Percentiles rank a stretch among this genome's conserved stretches.
These are phyloP conservation scores for Bufo gargarizans DNA, from an alignment of 2,113 vertebrate genomes.

Conservation along the genomic window DNA sequence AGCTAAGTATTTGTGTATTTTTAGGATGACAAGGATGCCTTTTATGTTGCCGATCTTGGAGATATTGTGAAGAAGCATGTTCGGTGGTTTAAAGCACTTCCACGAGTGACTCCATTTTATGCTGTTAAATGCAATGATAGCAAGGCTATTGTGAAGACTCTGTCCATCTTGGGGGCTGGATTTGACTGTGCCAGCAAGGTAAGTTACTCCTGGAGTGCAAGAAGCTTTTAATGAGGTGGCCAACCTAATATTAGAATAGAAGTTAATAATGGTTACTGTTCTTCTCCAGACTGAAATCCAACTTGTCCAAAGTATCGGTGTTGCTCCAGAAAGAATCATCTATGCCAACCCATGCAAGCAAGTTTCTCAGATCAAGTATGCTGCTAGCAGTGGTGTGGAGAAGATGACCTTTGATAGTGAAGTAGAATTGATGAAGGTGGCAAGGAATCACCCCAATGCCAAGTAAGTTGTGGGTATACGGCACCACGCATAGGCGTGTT, in stretches of 20 bases:
- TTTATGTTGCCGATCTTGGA: constrained; percentile 93
- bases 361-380: constrained; percentile 96
- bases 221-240: neutral
- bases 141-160: constrained; percentile 83
- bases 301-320: constrained; percentile 89
- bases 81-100: constrained; percentile 86
- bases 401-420: constrained; percentile 99
- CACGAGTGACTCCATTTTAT: constrained; percentile 91
- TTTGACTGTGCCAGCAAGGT: constrained; percentile 99
- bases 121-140: constrained; percentile 96
- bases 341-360: constrained; percentile 99
- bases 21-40: constrained; percentile 96
- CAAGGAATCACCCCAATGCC: constrained; percentile 88
- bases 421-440: constrained; percentile 93
- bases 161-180: constrained; percentile 87
- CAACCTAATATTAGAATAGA: too few species aligned
- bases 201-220: neutral
- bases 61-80: constrained; percentile 93
- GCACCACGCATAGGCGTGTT: neutral
- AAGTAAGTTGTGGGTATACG: constrained; percentile 78
- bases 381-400: constrained; percentile 88
- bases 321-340: constrained; percentile 89
- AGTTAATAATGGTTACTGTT: neutral
- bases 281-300: constrained; percentile 89
- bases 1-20: neutral